These are phyloP conservation scores for Ctenochaetus hawaiiensis DNA, from an alignment of 2,797 vertebrate species.

Conservation along the genomic window DNA sequence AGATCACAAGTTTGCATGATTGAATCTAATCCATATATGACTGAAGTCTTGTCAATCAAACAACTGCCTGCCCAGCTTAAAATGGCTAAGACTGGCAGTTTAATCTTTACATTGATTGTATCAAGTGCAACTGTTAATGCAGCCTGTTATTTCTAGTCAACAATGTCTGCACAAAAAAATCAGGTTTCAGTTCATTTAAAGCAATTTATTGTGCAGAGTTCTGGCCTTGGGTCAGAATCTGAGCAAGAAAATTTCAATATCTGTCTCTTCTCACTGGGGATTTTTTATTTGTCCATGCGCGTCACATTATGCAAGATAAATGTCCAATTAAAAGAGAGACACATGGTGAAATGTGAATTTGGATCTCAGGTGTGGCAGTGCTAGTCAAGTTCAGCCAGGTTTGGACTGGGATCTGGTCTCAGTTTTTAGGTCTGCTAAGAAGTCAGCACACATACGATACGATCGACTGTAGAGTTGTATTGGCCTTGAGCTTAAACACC, in stretches of 20 bases:
- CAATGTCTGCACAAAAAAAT: not conserved
- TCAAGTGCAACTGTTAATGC: too few species aligned
- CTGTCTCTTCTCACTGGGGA: not conserved
- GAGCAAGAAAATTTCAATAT: not conserved
- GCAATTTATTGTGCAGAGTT: not conserved
- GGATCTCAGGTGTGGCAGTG: not conserved
- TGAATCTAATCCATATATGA: not conserved
- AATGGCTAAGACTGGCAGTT: not conserved
- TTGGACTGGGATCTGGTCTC: not conserved
- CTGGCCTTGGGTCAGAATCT: not conserved
- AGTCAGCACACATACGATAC: not conserved
- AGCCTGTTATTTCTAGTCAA: not conserved
- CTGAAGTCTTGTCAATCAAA: not conserved
- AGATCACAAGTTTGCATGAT: not conserved
- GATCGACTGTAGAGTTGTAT: not conserved
- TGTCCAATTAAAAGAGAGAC: not conserved
- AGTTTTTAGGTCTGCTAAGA: not conserved
- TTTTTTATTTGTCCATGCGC: not conserved
- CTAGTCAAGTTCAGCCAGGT: not conserved
- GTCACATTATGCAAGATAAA: not conserved
- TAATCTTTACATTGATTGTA: not conserved
- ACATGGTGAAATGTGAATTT: not conserved
- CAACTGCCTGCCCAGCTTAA: not conserved
- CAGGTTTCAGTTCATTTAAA: not conserved
- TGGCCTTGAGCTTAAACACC: conserved; percentile 10